These are phyloP conservation scores for Atrina japonica DNA, from an alignment of 2,888 invertebrate genomes.

Conservation along the genomic window DNA sequence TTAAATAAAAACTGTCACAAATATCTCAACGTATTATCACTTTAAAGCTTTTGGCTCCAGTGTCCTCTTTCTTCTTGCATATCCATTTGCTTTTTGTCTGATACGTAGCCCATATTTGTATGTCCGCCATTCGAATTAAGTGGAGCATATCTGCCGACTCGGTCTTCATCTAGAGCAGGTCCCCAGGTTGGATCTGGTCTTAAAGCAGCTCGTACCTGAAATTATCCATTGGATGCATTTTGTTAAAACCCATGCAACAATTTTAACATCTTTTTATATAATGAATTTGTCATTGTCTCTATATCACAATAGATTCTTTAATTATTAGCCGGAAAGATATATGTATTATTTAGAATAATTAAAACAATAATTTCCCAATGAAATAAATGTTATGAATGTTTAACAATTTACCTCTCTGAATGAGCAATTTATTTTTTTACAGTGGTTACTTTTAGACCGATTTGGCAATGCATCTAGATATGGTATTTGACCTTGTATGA, in stretches of 20 bases:
- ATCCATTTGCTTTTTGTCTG: slow-evolving; percentile 6
- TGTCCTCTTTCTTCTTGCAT: background rate
- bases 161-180: slow-evolving; percentile 53
- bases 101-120: slow-evolving; percentile 22
- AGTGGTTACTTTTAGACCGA: too few species aligned
- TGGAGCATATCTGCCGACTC: slow-evolving; percentile 51
- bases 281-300: background rate
- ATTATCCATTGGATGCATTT: background rate
- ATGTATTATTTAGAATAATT: background rate
- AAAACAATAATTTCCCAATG: too few species aligned
- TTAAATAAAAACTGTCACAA: too few species aligned
- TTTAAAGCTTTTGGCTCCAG: background rate
- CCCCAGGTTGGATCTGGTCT: slow-evolving; percentile 59
- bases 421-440: too few species aligned
- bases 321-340: background rate
- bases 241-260: background rate
- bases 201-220: slow-evolving; percentile 47
- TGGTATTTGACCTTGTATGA: too few species aligned
- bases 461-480: too few species aligned
- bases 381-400: too few species aligned
- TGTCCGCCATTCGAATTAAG: slow-evolving; percentile 6
- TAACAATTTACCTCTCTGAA: too few species aligned
- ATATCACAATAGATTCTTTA: background rate
- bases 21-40: too few species aligned
- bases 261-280: background rate